Percentiles rank a stretch among this genome's conserved stretches.
These are phyloP conservation scores for Drosophila carrolli DNA, from an alignment of 1,140 invertebrate species.

Conservation along the genomic window DNA sequence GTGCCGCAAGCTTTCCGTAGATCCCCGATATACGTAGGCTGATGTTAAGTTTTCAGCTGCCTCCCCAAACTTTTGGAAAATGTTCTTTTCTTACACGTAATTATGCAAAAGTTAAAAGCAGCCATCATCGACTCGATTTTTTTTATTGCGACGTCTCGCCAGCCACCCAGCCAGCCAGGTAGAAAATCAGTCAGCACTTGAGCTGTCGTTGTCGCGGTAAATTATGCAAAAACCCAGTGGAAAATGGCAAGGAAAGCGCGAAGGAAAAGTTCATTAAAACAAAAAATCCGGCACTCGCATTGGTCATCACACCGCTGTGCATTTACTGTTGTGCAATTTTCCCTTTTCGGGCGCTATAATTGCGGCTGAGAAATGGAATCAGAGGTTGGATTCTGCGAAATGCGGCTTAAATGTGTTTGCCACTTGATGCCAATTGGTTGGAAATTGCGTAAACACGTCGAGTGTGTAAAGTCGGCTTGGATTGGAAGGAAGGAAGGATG, in stretches of 20 bases:
- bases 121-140: constrained; percentile 28
- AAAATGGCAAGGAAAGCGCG: constrained; percentile 6
- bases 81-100: constrained; percentile 67
- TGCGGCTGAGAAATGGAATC: constrained; percentile 17
- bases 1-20: constrained; percentile 30
- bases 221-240: constrained; percentile 59
- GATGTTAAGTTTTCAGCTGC: constrained; percentile 42
- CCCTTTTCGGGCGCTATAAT: constrained; percentile 34
- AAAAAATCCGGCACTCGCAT: constrained; percentile 19
- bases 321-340: constrained; percentile 21
- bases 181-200: constrained; percentile 67
- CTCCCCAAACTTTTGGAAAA: constrained; percentile 27
- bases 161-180: constrained; percentile 45
- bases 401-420: constrained; percentile 38
- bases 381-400: background rate
- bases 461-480: constrained; percentile 16
- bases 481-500: background rate
- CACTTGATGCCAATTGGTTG: constrained; percentile 70
- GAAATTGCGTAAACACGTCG: constrained; percentile 56
- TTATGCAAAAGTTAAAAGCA: constrained; percentile 78
- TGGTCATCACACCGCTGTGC: constrained; percentile 49
- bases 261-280: constrained; percentile 52
- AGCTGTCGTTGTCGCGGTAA: constrained; percentile 56
- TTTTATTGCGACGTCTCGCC: constrained; percentile 32
- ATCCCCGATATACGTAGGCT: constrained; percentile 29